Percentiles rank a stretch among this genome's conserved stretches.
Evolutionary conservation across 2,113 vertebrate genomes (phyloP).

Genomic region (Zosterops hypoxanthus): DNA sequence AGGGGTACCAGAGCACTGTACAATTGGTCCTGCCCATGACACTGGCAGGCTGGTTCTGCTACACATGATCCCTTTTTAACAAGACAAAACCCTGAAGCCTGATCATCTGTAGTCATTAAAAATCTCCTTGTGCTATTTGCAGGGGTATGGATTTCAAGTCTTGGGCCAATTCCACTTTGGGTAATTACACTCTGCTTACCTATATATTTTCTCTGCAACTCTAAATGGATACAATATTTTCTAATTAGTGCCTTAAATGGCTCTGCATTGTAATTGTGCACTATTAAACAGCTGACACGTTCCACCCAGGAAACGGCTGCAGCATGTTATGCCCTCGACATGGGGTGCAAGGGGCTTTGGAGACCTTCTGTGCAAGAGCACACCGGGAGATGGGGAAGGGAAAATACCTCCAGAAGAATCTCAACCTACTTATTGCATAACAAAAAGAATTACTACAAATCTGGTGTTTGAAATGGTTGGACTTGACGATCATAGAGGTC

Average conservation of each 20-base stretch:
- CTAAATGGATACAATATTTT: slow-evolving; percentile 68
- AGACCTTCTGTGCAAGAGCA: background rate
- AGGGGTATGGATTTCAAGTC: slow-evolving; percentile 60
- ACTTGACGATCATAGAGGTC: background rate
- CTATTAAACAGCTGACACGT: slow-evolving; percentile 21
- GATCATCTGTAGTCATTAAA: slow-evolving; percentile 32
- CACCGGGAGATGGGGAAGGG: background rate
- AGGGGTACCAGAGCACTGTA: background rate
- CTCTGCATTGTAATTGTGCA: slow-evolving; percentile 31
- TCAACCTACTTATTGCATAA: background rate
- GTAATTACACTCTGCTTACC: slow-evolving; percentile 65
- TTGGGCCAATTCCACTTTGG: slow-evolving; percentile 65
- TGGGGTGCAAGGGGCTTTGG: background rate
- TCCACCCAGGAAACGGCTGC: background rate
- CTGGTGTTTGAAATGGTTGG: background rate
- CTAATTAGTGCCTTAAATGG: slow-evolving; percentile 60
- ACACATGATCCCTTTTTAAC: background rate
- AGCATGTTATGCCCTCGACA: background rate
- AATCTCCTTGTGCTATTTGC: slow-evolving; percentile 56
- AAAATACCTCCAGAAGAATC: background rate
- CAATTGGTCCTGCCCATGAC: background rate
- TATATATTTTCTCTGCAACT: slow-evolving; percentile 63
- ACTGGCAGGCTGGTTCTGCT: background rate
- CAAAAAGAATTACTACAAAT: background rate
- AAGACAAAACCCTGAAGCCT: background rate